Evolutionary conservation across 2,888 invertebrate genomes (phyloP).

Genomic region (Cryptocheilus praepositus): DNA sequence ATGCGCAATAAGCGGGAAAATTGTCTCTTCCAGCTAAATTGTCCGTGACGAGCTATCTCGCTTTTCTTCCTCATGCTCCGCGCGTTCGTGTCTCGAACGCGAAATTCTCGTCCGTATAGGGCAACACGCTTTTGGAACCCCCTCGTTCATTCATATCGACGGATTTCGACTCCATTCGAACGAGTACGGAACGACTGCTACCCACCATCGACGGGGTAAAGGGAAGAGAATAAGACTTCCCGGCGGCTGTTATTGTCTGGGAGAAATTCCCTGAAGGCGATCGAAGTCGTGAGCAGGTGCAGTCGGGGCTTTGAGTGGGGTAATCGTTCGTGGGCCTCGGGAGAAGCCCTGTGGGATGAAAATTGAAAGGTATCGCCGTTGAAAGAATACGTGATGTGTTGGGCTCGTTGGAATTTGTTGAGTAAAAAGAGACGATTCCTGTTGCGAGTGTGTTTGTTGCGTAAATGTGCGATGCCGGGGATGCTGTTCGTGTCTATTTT

Average conservation of each 20-base stretch:
- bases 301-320: slow-evolving; percentile 18
- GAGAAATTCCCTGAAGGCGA: slow-evolving; percentile 24
- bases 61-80: neutral
- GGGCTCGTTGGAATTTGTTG: too few species aligned
- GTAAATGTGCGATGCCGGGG: too few species aligned
- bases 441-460: too few species aligned
- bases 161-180: slow-evolving; percentile 22
- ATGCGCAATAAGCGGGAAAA: slow-evolving; percentile 23
- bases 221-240: slow-evolving; percentile 10
- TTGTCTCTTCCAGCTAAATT: slow-evolving; percentile 6
- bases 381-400: neutral
- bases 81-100: neutral
- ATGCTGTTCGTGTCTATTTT: too few species aligned
- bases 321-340: slow-evolving; percentile 29
- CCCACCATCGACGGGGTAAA: neutral
- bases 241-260: slow-evolving; percentile 21
- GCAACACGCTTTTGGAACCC: neutral
- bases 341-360: slow-evolving; percentile 8
- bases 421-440: too few species aligned
- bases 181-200: slow-evolving; percentile 10
- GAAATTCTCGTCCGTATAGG: neutral
- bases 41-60: slow-evolving; percentile 11
- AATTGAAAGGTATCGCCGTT: neutral
- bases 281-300: slow-evolving; percentile 27
- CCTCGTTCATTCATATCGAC: slow-evolving; percentile 24